Evolutionary conservation across 2,888 invertebrate species (phyloP), one percentile per base, ranked within the genome.

Genomic region (Galerucella pusilla): DNA sequence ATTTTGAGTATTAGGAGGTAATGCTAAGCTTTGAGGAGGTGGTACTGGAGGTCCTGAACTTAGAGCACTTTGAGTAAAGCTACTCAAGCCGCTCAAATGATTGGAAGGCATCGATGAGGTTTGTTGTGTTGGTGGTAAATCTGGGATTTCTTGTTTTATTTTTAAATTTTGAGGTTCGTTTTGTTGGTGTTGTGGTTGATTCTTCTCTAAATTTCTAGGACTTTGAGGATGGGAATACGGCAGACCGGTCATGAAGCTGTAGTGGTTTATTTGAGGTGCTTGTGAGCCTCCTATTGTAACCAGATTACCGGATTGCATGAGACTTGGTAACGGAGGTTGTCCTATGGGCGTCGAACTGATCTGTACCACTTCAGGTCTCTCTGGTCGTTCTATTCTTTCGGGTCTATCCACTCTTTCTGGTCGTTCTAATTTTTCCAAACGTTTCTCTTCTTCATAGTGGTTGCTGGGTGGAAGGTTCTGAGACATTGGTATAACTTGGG

Each of bases 161-260:
- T 93, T 93, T 72, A 93, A 87, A 85, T 93, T 93, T 83, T 93
- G 93, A 9, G 93, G 93, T 82, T 93, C 93, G 85, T 89, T 91
- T 81, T 89, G 88, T 72, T 75, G 75, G 16, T 81, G 79, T 42
- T 73, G 75, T n/a, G 77, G 75, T 60, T 77, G 79, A 64, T 77
- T 79, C 68, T 85, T 84, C n/a, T 85, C 85, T 42, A 82, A 60
- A 52, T 79, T 80, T 14, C 85, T 77, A 2, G 85, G 85, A 45
- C 86, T 85, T 77, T 85, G 85, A 14, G 85, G 84, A 71, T 83
- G 83, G 61, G 78, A 80, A 73, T 84, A 85, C 1, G 83, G 82
- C 59, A 79, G 74, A 42, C 74, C 80, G 84, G 91, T 91, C 89
- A 92, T 90, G 80, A 92, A 91, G 14, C 92, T 90, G 84, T 92